Evolutionary conservation across 2,797 vertebrate genomes (phyloP), one percentile per base, ranked within the genome.

Genomic region (Leuciscus waleckii): DNA sequence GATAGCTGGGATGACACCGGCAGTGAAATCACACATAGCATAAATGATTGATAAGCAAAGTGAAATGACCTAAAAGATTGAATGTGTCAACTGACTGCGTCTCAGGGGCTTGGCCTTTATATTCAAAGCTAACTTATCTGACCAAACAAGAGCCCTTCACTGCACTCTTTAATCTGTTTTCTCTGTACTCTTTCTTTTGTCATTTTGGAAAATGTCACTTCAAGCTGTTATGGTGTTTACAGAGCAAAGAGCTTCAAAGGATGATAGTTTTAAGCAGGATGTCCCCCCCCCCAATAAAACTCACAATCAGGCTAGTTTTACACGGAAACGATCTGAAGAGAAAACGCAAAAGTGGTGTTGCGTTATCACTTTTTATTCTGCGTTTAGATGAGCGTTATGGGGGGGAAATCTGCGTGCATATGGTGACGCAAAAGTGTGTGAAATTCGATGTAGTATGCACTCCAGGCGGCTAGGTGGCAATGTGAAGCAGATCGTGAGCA

Each of bases 201-300:
- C 87, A 86, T 89, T 91, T 88, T 88, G 79, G 81, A 90, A 79
- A 91, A 93, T 91, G 91, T 90, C 90, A 91, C 89, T 89, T 85
- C 79, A 82, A 87, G 85, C 89, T 77, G 88, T 93, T 94, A 88
- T 90, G 89, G 90, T 95, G 90, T 70, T 79, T 84, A 79, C 49
- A 69, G 5, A 54, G 73, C 83, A 70, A 68, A 58, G 65, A 43
- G 37, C 65, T 84, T 79, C 90, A 94, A 95, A 93, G 92, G 91
- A 89, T 93, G 92, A 90, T 91, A 92, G 93, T 89, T 90, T 89
- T 91, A 83, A 87, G 84, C 90, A 90, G 90, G 89, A 91, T 90
- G 61, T 46, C 14, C 5, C 14, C 1, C 46, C 8, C 13, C 1
- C 43, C 8, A 35, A 84, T 77, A 41, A 29, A 89, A 89, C 23